phyloP scores from a whole-genome alignment of 2,797 vertebrate species.

The Pseudocheirus occidentalis region DNA sequence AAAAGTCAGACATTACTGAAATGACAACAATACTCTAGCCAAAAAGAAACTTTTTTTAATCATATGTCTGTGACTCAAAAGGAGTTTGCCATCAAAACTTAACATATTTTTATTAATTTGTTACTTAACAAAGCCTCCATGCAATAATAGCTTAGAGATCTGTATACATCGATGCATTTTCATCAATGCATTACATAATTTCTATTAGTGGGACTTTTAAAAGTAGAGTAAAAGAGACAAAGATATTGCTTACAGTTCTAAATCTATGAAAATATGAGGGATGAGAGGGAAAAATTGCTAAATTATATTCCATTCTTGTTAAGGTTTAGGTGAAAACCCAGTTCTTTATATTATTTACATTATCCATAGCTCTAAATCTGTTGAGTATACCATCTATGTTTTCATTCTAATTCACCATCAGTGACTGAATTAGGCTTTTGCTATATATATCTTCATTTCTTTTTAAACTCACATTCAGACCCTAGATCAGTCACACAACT shows the following conservation, averaged over 20 bases:
- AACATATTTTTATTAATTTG: neutral
- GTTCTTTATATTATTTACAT: neutral
- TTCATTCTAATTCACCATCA: neutral
- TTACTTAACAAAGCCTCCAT: neutral
- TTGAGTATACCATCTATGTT: neutral
- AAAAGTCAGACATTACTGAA: neutral
- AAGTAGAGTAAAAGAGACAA: neutral
- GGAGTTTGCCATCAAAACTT: neutral
- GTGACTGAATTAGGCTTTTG: neutral
- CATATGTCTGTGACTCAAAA: neutral
- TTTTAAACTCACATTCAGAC: neutral
- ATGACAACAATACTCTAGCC: neutral
- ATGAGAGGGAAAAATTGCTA: neutral
- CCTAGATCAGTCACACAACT: neutral
- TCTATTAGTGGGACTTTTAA: neutral
- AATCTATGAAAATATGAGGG: neutral
- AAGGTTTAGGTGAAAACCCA: neutral
- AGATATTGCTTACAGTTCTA: neutral
- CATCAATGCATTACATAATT: neutral
- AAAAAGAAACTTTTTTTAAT: neutral
- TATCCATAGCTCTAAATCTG: neutral
- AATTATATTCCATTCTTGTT: neutral
- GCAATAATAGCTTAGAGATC: neutral
- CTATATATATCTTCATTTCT: neutral
- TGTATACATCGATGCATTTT: neutral